A percentile compares a stretch with the other conserved stretches of the same genome.
phyloP scores from a whole-genome alignment of 2,797 vertebrate genomes.

The Todus mexicanus region DNA sequence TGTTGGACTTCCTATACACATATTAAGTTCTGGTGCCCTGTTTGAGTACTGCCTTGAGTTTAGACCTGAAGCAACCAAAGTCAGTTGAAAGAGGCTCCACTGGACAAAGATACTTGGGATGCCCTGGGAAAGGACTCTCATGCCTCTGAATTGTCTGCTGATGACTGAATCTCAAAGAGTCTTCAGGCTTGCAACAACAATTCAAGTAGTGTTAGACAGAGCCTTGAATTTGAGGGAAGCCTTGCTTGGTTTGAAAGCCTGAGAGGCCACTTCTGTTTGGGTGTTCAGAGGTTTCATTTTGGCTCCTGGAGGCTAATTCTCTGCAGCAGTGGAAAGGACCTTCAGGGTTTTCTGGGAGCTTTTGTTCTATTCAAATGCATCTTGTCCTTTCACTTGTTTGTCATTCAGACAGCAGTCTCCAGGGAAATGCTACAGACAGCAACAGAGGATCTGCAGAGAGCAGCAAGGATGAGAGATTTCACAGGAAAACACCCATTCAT shows the following conservation, averaged over 20 bases:
- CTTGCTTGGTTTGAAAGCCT: background rate
- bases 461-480: background rate
- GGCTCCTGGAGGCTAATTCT: background rate
- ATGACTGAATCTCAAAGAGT: background rate
- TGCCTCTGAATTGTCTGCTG: background rate
- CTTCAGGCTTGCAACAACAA: background rate
- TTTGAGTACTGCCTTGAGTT: background rate
- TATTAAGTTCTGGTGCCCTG: background rate
- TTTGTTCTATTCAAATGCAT: conserved; percentile 15
- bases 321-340: background rate
- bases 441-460: background rate
- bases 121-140: background rate
- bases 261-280: background rate
- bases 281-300: background rate
- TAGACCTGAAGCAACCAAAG: background rate
- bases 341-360: background rate
- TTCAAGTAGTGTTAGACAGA: background rate
- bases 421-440: conserved; percentile 19
- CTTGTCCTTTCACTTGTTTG: conserved; percentile 36
- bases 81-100: background rate
- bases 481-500: background rate
- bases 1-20: background rate
- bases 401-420: conserved; percentile 22
- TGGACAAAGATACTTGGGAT: background rate
- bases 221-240: background rate